These are phyloP conservation scores for Sarcophaga rosellei DNA, from an alignment of 2,888 invertebrate genomes.

Conservation along the genomic window DNA sequence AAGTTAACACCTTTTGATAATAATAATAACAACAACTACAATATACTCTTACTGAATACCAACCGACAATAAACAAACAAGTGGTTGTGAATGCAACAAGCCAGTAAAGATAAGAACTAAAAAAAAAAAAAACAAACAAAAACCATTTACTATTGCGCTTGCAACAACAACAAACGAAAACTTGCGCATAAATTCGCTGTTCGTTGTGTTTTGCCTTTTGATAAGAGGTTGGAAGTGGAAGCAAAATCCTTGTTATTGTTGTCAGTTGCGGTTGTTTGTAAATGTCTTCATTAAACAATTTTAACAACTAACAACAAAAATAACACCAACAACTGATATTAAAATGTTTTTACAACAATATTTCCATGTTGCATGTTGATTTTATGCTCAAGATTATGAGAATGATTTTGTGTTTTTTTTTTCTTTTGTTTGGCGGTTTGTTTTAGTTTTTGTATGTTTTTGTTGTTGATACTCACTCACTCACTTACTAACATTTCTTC, in stretches of 20 bases:
- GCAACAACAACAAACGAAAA: neutral
- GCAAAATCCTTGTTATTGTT: neutral
- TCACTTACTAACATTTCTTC: too few species aligned
- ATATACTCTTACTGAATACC: neutral
- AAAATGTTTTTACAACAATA: constrained; percentile 37
- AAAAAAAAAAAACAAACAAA: too few species aligned
- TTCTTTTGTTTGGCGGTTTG: constrained; percentile 5
- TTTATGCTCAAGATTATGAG: constrained; percentile 57
- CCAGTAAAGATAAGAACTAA: neutral
- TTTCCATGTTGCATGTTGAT: constrained; percentile 64
- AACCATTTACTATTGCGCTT: neutral
- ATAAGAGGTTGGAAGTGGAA: neutral
- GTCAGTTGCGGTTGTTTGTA: constrained; percentile 6
- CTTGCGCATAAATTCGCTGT: neutral
- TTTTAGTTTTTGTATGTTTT: constrained; percentile 10
- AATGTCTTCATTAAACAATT: constrained; percentile 58
- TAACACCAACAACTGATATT: neutral
- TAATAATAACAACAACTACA: constrained; percentile 9
- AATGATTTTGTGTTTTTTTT: constrained; percentile 26
- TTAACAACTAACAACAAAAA: constrained; percentile 42
- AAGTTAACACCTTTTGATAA: constrained; percentile 70
- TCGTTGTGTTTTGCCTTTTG: neutral
- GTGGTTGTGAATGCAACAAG: neutral
- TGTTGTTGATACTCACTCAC: neutral
- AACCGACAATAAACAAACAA: neutral